A percentile compares a stretch with the other conserved stretches of the same genome.
Conservation (phyloP, 2,113 vertebrate genomes). For the Corythoichthys haematopterus region DNA sequence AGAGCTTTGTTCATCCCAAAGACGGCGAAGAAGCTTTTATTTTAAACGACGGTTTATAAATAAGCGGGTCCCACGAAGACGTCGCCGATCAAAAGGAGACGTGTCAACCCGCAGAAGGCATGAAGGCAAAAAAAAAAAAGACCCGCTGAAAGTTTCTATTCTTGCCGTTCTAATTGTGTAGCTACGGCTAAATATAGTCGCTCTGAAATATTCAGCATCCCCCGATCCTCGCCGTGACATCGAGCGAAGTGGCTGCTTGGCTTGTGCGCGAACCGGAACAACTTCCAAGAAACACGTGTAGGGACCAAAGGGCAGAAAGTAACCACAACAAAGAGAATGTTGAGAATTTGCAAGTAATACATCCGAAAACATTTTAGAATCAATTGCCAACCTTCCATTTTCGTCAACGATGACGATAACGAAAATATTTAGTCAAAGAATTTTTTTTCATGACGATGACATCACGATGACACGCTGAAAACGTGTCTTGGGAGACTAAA, state of each 20-base stretch:
- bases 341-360: background rate
- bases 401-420: too few relatives aligned
- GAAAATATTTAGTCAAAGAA: too few relatives aligned
- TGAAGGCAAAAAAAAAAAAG: constrained; percentile 17
- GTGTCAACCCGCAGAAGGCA: constrained; percentile 47
- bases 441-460: too few relatives aligned
- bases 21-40: constrained; percentile 7
- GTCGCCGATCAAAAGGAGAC: constrained; percentile 37
- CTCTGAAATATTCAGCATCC: constrained; percentile 76
- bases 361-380: too few relatives aligned
- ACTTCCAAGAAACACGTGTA: constrained; percentile 59
- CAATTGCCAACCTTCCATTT: too few relatives aligned
- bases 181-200: constrained; percentile 70
- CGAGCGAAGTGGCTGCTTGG: constrained; percentile 45
- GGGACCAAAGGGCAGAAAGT: constrained; percentile 35
- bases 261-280: constrained; percentile 31
- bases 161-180: constrained; percentile 72
- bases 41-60: constrained; percentile 34
- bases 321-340: background rate
- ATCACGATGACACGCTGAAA: too few relatives aligned
- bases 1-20: constrained; percentile 16
- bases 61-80: constrained; percentile 27
- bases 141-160: constrained; percentile 68
- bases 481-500: too few relatives aligned
- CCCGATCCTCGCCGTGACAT: constrained; percentile 60